A percentile compares a stretch with the other conserved stretches of the same genome.
phyloP scores from a whole-genome alignment of 1,140 invertebrate genomes.

The Coenobita brevimanus region DNA sequence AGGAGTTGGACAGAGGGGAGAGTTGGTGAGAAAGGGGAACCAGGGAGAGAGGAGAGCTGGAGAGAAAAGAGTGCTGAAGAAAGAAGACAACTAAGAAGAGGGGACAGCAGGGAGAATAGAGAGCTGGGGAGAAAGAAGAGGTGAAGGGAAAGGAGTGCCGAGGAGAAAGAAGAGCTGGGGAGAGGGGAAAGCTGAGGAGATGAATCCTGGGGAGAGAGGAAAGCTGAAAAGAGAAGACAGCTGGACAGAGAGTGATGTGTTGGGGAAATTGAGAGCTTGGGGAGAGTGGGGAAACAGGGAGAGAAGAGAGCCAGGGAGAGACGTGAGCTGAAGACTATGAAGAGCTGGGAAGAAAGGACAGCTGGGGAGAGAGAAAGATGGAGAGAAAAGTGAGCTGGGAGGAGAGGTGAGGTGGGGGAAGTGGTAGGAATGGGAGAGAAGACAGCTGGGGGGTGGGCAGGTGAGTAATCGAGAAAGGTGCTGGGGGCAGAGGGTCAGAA shows the following conservation, averaged over 20 bases:
- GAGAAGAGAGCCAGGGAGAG: background rate
- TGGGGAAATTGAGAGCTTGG: background rate
- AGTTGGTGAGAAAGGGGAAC: too few species aligned
- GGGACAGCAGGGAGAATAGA: background rate
- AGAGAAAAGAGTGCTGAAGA: too few species aligned
- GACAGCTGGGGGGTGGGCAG: background rate
- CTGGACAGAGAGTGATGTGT: background rate
- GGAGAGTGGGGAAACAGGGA: background rate
- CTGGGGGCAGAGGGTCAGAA: too few species aligned
- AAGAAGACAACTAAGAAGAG: too few species aligned
- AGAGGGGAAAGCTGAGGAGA: background rate
- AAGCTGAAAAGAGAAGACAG: background rate
- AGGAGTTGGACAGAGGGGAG: too few species aligned
- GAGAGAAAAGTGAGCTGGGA: background rate
- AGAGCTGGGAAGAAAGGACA: too few species aligned
- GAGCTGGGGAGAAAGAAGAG: background rate
- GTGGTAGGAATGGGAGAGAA: background rate
- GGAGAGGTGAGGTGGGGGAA: background rate
- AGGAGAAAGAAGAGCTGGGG: background rate
- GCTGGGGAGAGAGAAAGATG: background rate
- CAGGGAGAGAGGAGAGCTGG: too few species aligned
- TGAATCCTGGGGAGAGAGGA: background rate
- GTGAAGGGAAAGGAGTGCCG: background rate
- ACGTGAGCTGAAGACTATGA: too few species aligned
- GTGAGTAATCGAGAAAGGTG: slow-evolving; percentile 3